Evolutionary conservation across 2,888 invertebrate genomes (phyloP).

Genomic region (Eugnorisma glareosa): DNA sequence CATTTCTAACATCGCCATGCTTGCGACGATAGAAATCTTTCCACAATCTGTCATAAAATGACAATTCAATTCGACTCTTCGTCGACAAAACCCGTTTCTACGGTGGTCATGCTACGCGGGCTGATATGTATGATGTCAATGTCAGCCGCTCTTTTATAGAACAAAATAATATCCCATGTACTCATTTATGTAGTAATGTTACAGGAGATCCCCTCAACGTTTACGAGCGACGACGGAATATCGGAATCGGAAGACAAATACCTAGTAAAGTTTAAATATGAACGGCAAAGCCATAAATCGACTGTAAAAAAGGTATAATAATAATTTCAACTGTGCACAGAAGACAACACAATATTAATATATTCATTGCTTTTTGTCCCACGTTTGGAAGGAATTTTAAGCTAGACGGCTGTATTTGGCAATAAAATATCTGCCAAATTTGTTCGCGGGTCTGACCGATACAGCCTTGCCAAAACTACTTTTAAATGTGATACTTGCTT

Average conservation of each 20-base stretch:
- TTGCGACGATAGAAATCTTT: too few species aligned
- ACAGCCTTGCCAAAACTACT: constrained; percentile 57
- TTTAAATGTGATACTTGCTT: constrained; percentile 53
- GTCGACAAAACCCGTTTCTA: too few species aligned
- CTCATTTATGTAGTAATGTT: constrained; percentile 48
- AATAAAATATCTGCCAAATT: constrained; percentile 53
- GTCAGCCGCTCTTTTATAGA: constrained; percentile 49
- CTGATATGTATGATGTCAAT: constrained; percentile 60
- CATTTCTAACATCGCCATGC: too few species aligned
- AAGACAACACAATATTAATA: constrained; percentile 15
- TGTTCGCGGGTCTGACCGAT: constrained; percentile 17
- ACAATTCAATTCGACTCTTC: too few species aligned
- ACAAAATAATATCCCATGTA: constrained; percentile 37
- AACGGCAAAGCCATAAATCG: constrained; percentile 48
- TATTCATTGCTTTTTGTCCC: constrained; percentile 38
- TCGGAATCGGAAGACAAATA: constrained; percentile 63
- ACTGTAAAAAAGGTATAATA: not conserved
- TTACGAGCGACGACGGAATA: constrained; percentile 53
- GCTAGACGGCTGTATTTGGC: constrained; percentile 46
- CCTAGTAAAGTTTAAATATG: constrained; percentile 65
- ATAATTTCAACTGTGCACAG: constrained; percentile 10
- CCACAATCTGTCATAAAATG: too few species aligned
- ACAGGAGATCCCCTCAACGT: constrained; percentile 41
- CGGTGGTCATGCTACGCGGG: too few species aligned
- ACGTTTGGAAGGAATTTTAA: constrained; percentile 38